These are phyloP conservation scores for Troilus luridus DNA, from an alignment of 2,888 invertebrate genomes.

Conservation along the genomic window DNA sequence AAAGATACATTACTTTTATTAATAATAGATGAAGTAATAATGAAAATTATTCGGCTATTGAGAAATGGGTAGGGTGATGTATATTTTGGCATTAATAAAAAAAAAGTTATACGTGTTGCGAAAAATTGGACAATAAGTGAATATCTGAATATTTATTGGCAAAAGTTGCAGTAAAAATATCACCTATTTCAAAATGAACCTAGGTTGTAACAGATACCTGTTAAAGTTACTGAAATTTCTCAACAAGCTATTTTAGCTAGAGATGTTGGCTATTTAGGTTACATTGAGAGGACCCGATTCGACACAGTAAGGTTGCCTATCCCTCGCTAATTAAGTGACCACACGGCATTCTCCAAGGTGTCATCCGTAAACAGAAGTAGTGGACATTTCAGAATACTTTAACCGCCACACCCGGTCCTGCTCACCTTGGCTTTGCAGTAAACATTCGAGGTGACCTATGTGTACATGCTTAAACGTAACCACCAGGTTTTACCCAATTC, in stretches of 20 bases:
- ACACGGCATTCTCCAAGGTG: neutral
- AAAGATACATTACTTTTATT: no score
- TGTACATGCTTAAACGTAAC: neutral
- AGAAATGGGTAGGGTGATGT: no score
- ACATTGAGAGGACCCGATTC: neutral
- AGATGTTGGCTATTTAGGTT: neutral
- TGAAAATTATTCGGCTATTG: no score
- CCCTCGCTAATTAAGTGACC: neutral
- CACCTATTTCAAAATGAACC: no score
- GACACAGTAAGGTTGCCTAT: neutral
- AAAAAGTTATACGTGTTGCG: no score
- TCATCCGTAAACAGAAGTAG: neutral
- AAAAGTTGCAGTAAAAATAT: no score
- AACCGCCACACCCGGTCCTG: neutral
- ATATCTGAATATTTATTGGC: no score
- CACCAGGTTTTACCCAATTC: neutral
- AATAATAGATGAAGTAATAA: no score
- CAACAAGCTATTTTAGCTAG: neutral
- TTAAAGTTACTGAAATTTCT: neutral
- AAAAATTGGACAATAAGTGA: no score
- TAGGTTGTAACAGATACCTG: no score
- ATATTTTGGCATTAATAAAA: no score
- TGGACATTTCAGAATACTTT: neutral
- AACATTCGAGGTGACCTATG: neutral
- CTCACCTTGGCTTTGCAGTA: constrained; percentile 11